Conservation (phyloP, 2,888 invertebrate species). For the Campoletis raptor region DNA sequence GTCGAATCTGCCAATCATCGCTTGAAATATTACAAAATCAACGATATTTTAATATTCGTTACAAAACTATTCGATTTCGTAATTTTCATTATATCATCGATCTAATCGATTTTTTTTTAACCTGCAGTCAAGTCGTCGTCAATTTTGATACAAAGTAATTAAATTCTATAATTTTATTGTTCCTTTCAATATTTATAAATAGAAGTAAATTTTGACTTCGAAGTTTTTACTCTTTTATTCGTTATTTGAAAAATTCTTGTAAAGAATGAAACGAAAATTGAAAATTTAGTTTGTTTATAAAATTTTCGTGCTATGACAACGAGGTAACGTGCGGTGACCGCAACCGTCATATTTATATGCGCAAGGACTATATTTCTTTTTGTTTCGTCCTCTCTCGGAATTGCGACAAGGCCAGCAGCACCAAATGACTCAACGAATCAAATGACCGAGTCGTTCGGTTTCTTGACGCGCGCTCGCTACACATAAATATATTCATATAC, state of each 20-base stretch:
- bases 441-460: conserved; percentile 22
- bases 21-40: background rate
- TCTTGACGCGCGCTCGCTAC: conserved; percentile 10
- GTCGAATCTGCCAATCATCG: background rate
- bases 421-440: conserved; percentile 36
- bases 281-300: background rate
- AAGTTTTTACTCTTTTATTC: background rate
- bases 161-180: background rate
- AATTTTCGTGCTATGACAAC: background rate
- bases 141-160: background rate
- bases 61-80: background rate
- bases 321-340: background rate
- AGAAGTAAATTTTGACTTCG: background rate
- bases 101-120: background rate
- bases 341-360: conserved; percentile 1
- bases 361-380: conserved; percentile 6
- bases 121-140: too few relatives aligned
- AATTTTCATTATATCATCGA: background rate
- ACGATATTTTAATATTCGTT: background rate
- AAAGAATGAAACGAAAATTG: background rate
- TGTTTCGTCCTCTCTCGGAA: conserved; percentile 26
- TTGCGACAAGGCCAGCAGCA: conserved; percentile 27
- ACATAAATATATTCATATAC: conserved; percentile 2
- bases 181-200: background rate
- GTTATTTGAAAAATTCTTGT: background rate